Percentiles rank a stretch among this genome's conserved stretches.
phyloP scores from a whole-genome alignment of 2,113 vertebrate genomes.

The Phylloscopus whistleri region DNA sequence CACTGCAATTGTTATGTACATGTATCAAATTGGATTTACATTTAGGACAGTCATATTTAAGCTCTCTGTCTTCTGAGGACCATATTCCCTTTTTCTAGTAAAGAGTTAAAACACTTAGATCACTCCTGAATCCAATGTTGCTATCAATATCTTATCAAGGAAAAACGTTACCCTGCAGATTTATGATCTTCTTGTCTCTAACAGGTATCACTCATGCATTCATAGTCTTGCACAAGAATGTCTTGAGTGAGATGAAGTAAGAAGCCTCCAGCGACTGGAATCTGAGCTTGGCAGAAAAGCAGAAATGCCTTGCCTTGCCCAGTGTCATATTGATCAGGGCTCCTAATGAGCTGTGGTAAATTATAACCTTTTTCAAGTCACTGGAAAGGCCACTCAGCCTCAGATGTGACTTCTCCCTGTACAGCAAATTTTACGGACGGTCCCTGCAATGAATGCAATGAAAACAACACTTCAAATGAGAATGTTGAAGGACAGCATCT shows the following conservation, averaged over 20 bases:
- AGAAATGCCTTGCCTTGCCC: background rate
- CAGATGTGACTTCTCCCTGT: background rate
- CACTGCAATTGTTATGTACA: background rate
- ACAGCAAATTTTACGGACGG: background rate
- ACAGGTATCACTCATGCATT: background rate
- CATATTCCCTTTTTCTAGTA: background rate
- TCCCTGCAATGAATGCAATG: background rate
- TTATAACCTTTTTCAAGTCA: background rate
- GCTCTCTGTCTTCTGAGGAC: background rate
- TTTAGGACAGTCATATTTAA: background rate
- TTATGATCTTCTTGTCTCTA: background rate
- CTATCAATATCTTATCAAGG: background rate
- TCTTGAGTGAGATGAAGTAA: background rate
- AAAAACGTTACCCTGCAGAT: background rate
- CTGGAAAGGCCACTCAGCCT: background rate
- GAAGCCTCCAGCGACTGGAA: conserved; percentile 6
- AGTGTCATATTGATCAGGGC: background rate
- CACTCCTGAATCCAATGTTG: background rate
- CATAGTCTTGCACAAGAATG: background rate
- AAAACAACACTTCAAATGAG: background rate
- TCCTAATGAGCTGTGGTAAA: background rate
- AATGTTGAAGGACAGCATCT: background rate
- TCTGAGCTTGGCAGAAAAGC: conserved; percentile 1
- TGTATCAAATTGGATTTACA: background rate
- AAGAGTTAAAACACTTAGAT: background rate